Base-by-base conservation (phyloP, 1,140 invertebrate genomes). In the Oncopodura yosiiana region DNA sequence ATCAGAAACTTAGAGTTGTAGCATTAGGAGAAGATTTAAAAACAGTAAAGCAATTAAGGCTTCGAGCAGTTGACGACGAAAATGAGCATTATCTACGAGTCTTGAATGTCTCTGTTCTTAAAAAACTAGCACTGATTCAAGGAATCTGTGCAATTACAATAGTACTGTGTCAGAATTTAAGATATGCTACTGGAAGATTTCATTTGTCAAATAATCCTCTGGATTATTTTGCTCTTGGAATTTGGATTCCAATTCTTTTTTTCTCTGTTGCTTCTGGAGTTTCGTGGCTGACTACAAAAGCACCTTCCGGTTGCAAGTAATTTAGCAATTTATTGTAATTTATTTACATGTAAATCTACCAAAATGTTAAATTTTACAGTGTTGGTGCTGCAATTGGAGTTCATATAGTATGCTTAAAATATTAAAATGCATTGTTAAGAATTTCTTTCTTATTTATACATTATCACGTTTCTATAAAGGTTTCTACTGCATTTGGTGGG, bases 231-330 rank as follows among this genome's bases (percentile, higher is more conserved):
- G 52, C 42, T 23, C 32, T 54, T 27, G 52, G 52, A 12, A 54
- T 54, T 23, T 54, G 41, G 41, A 42, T 9, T 45, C 52, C 52
- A 4, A 3, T 54, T 4, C 16, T 54, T 19, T 36, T 54, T 21
- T 54, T 54, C 26, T 30, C 42, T 12, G 43, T 54, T n/a, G 52
- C 18, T 3, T 9, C 52, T 8, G 52, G 52, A 14, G n/a, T 54
- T n/a, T 18, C 29, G 5, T 46, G n/a, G 11, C 8, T 54, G n/a
- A 8, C 42, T 4, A 26, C 43, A 11, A 54, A 54, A 27, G 32
- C 21, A 8, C 52, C 52, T 3, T 44, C 52, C n/a, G 52, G 52
- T 5, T 54, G 52, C 32, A 30, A 16, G 52, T 54, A 46, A 42
- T 32, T 27, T 6, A 12, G 38, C 5, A 49, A 49, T 16, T 34